phyloP scores from a whole-genome alignment of 2,797 vertebrate genomes.

The Gymnoscopelus microlampas region DNA sequence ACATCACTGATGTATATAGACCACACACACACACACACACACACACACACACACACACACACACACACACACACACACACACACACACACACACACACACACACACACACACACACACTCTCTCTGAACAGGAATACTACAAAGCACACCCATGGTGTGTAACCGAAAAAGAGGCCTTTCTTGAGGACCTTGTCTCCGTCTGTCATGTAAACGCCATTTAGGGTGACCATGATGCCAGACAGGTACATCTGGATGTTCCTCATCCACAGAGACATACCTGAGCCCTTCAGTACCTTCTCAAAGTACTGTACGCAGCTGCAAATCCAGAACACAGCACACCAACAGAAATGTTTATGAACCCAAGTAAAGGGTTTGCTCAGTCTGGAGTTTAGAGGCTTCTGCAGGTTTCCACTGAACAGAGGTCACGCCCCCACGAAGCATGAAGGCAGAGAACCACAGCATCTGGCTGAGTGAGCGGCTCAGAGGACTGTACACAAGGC shows the following conservation, averaged over 20 bases:
- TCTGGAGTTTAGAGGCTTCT: constrained; percentile 85
- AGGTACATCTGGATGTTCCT: constrained; percentile 99
- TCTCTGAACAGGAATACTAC: constrained; percentile 74
- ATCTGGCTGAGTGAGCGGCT: constrained; percentile 89
- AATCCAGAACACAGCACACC: constrained; percentile 98
- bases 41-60: too few species aligned
- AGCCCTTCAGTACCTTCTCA: constrained; percentile 98
- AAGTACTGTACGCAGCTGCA: constrained; percentile 99
- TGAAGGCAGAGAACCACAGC: constrained; percentile 96
- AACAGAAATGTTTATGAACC: constrained; percentile 89
- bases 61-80: too few species aligned
- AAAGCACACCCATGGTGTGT: constrained; percentile 90
- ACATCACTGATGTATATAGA: constrained; percentile 95
- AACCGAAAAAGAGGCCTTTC: constrained; percentile 96
- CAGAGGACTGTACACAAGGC: constrained; percentile 94
- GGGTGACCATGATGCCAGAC: constrained; percentile 91
- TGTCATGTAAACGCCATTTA: constrained; percentile 85
- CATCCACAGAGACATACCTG: constrained; percentile 97
- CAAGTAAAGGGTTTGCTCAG: constrained; percentile 91
- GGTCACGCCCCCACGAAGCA: constrained; percentile 92
- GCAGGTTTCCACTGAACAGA: constrained; percentile 94
- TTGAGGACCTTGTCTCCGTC: constrained; percentile 87
- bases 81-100: constrained; percentile 79
- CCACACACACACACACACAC: constrained; percentile 38
- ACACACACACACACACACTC: too few species aligned